Conservation (phyloP, 1,140 invertebrate species). For the Cydia fagiglandana region DNA sequence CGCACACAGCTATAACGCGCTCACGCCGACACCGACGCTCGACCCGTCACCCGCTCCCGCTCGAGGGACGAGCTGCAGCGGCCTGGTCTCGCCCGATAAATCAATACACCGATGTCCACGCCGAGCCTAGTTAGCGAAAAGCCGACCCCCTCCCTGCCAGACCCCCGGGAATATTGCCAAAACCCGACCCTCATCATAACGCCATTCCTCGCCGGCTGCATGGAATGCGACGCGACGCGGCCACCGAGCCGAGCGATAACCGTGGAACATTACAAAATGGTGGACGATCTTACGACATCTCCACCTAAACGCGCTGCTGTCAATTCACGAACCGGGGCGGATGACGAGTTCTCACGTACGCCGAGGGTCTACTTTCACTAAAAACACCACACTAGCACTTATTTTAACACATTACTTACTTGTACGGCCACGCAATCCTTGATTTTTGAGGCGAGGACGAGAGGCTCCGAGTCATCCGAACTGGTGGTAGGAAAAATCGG, state of each 20-base stretch:
- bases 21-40: constrained; percentile 71
- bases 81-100: constrained; percentile 77
- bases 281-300: constrained; percentile 80
- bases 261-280: constrained; percentile 79
- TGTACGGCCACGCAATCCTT: constrained; percentile 81
- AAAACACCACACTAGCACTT: constrained; percentile 59
- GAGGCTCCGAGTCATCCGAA: constrained; percentile 79
- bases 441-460: constrained; percentile 80
- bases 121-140: constrained; percentile 58
- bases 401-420: constrained; percentile 75
- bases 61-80: constrained; percentile 68
- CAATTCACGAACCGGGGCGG: constrained; percentile 73
- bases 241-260: constrained; percentile 74
- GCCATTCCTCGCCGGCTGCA: constrained; percentile 68
- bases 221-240: constrained; percentile 72
- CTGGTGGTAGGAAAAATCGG: constrained; percentile 79
- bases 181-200: constrained; percentile 68
- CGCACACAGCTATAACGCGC: constrained; percentile 70
- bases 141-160: constrained; percentile 65
- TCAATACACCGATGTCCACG: constrained; percentile 74
- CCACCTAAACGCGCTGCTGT: constrained; percentile 74
- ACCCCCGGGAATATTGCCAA: constrained; percentile 72
- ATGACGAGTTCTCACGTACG: constrained; percentile 77
- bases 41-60: constrained; percentile 42
- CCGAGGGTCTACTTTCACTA: constrained; percentile 77